phyloP scores from a whole-genome alignment of 1,140 invertebrate species.

The Cheumatopsyche charites region DNA sequence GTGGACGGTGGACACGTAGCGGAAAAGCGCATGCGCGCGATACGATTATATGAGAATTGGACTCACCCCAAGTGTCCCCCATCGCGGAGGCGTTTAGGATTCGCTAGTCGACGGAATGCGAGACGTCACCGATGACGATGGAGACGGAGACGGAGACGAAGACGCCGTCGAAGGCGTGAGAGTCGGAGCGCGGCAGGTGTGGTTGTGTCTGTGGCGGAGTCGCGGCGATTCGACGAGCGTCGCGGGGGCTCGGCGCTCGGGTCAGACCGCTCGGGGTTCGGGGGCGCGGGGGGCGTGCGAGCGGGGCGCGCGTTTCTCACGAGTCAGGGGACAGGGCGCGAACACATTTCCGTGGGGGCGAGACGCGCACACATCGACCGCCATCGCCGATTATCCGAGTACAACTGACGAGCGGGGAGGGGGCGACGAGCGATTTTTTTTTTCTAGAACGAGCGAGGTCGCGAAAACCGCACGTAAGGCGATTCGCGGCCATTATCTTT shows the following conservation, averaged over 20 bases:
- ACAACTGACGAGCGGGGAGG: constrained; percentile 54
- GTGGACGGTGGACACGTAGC: not conserved
- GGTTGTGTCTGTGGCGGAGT: not conserved
- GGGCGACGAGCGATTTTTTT: too few relatives aligned
- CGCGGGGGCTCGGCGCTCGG: not conserved
- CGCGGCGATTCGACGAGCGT: too few relatives aligned
- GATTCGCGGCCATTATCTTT: too few relatives aligned
- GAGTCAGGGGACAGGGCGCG: constrained; percentile 48
- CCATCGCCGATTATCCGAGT: constrained; percentile 62
- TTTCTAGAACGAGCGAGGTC: too few relatives aligned
- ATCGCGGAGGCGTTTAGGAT: constrained; percentile 51
- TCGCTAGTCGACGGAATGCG: not conserved
- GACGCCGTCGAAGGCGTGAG: not conserved
- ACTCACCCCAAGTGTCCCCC: constrained; percentile 61
- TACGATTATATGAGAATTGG: not conserved
- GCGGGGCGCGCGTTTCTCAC: not conserved
- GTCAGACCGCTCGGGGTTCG: constrained; percentile 12
- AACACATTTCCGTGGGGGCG: constrained; percentile 57
- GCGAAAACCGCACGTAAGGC: too few relatives aligned
- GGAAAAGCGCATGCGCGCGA: not conserved
- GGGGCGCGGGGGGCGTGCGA: not conserved
- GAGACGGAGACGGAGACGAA: not conserved
- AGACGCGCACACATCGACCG: constrained; percentile 61
- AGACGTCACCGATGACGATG: not conserved
- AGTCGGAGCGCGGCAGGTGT: not conserved